Evolutionary conservation across 2,797 vertebrate genomes (phyloP), one percentile per base, ranked within the genome.

Genomic region (Denticeps clupeoides): DNA sequence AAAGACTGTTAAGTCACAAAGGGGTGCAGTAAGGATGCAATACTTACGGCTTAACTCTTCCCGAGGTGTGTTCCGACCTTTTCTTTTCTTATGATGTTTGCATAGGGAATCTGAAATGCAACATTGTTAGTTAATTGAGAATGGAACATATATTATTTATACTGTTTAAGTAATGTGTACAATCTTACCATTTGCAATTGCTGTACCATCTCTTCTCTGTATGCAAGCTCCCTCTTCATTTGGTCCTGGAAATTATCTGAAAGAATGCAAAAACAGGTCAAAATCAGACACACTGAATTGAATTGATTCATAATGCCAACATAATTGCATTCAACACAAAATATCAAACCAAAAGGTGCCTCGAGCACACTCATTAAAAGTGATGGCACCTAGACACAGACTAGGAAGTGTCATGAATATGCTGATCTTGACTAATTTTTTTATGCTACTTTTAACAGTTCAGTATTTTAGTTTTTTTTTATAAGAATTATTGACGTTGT

Each of bases 181-280:
- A 9, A 19, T 51, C 87, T 90, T 73, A 96, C 93, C 58, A 96
- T 96, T 78, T 95, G 93, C 78, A 97, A 75, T 70, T 97, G 93
- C 58, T 97, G 93, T 15, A 96, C 93, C 90, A 97, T 96, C 75
- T 97, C 93, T 75, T 97, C 93, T 78, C 91, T 82, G 78, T 97
- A 97, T 6, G 93, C 89, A 59, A 97, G 80, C 51, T 97, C 93
- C 67, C 91, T 77, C 77, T 97, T 97, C 93, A 97, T 96, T 64
- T 97, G 93, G 72, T 97, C 93, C 71, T 97, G 93, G 63, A 97
- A 97, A 80, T 93, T 93, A 78, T 95, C 93, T 97, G 69, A 59
- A 55, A 15, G 3, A 31, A n/a, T n/a, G n/a, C n/a, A n/a, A n/a
- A n/a, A n/a, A n/a, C n/a, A n/a, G n/a, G n/a, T n/a, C n/a, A 25